These are phyloP conservation scores for Syncerus caffer DNA, from an alignment of 2,797 vertebrate genomes.

Conservation along the genomic window DNA sequence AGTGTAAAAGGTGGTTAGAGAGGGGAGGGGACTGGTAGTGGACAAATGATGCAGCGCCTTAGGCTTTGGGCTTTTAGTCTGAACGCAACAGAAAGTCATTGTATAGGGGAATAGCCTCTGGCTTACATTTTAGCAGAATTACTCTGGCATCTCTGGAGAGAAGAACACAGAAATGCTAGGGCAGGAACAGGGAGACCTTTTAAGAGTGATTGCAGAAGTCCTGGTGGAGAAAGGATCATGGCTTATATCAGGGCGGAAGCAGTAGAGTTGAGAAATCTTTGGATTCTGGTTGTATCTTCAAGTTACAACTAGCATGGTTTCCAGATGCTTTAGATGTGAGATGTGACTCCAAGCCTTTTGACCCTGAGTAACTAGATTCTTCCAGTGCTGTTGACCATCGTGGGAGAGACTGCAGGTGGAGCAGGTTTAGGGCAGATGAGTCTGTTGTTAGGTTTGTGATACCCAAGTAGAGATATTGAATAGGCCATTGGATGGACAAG, in stretches of 20 bases:
- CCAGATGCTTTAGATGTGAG: background rate
- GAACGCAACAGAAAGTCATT: background rate
- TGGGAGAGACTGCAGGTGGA: background rate
- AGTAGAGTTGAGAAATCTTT: background rate
- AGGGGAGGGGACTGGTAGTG: background rate
- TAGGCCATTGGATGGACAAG: background rate
- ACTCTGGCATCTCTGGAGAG: background rate
- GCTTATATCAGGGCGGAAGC: background rate
- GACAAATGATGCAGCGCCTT: background rate
- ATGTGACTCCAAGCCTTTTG: background rate
- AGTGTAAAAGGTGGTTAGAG: background rate
- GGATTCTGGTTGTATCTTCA: background rate
- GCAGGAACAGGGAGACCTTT: background rate
- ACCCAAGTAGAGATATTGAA: background rate
- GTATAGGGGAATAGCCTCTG: background rate
- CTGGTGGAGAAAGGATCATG: background rate
- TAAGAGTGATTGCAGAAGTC: background rate
- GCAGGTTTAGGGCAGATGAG: background rate
- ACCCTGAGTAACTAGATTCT: background rate
- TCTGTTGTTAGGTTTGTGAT: background rate
- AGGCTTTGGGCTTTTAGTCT: background rate
- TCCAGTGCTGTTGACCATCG: background rate
- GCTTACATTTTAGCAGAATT: conserved; percentile 15
- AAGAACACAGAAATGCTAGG: background rate
- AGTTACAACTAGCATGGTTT: background rate